Evolutionary conservation across 2,888 invertebrate species (phyloP).

Genomic region (Andrena marginata): DNA sequence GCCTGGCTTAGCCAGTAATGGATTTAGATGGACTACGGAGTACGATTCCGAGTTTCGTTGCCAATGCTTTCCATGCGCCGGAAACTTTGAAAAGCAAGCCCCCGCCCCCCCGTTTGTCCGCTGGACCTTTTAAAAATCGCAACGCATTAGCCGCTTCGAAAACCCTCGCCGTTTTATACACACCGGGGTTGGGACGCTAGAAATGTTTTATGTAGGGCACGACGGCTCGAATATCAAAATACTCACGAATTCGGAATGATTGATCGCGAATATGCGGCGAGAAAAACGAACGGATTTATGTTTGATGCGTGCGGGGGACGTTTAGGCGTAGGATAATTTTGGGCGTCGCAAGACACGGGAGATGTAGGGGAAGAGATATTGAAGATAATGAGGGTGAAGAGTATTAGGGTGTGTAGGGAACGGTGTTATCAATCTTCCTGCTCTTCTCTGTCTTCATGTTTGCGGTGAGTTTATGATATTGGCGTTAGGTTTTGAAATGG

Average conservation of each 20-base stretch:
- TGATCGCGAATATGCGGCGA: not conserved
- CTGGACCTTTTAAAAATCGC: constrained; percentile 27
- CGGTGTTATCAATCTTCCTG: too few relatives aligned
- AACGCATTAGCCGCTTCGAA: constrained; percentile 1
- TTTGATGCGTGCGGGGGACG: too few relatives aligned
- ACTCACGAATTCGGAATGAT: not conserved
- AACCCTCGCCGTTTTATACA: not conserved
- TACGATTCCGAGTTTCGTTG: constrained; percentile 42
- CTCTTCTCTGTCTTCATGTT: too few relatives aligned
- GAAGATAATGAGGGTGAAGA: too few relatives aligned
- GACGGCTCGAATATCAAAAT: not conserved
- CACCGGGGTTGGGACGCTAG: not conserved
- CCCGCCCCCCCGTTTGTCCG: not conserved
- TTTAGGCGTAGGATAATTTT: too few relatives aligned
- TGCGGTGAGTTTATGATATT: too few relatives aligned
- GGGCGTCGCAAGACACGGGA: too few relatives aligned
- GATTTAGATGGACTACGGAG: constrained; percentile 51
- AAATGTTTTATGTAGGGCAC: not conserved
- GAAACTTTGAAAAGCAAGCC: constrained; percentile 27
- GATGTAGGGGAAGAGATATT: too few relatives aligned
- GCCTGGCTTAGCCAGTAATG: constrained; percentile 40
- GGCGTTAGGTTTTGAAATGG: too few relatives aligned
- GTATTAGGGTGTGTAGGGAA: too few relatives aligned
- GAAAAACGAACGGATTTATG: too few relatives aligned
- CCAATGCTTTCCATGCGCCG: constrained; percentile 22